A percentile compares a stretch with the other conserved stretches of the same genome.
These are phyloP conservation scores for Grallaria varia DNA, from an alignment of 2,113 vertebrate species.

Conservation along the genomic window DNA sequence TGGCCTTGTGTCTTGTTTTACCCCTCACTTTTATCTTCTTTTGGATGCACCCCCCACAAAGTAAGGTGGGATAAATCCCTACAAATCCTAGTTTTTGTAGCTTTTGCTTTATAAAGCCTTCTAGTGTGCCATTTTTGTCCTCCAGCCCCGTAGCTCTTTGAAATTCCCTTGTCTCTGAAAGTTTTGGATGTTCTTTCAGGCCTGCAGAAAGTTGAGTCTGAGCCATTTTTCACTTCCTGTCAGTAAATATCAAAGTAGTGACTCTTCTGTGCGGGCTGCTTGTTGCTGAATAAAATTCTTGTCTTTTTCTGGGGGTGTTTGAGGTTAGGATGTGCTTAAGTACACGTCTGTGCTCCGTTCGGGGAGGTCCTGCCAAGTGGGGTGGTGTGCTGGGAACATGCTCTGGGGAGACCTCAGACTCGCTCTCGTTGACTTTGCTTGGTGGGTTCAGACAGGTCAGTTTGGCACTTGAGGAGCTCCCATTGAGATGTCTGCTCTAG, in stretches of 20 bases:
- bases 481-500: background rate
- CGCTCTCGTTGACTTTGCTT: background rate
- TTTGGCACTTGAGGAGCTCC: background rate
- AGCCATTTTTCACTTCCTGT: constrained; percentile 50
- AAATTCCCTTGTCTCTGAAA: constrained; percentile 19
- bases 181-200: constrained; percentile 27
- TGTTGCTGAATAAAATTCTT: constrained; percentile 10
- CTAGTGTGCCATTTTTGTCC: background rate
- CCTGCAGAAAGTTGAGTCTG: constrained; percentile 3
- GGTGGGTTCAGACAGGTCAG: background rate
- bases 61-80: background rate
- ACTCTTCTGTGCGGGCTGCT: background rate
- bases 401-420: accelerated
- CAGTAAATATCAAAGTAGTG: constrained; percentile 49
- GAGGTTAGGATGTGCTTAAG: background rate
- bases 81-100: background rate
- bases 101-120: background rate
- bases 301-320: background rate
- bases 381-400: background rate
- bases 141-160: background rate
- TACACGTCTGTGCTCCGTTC: background rate
- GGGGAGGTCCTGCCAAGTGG: background rate
- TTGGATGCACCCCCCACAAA: background rate
- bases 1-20: background rate
- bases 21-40: background rate